Base-by-base conservation (phyloP, 2,888 invertebrate genomes). In the Abrostola tripartita region DNA sequence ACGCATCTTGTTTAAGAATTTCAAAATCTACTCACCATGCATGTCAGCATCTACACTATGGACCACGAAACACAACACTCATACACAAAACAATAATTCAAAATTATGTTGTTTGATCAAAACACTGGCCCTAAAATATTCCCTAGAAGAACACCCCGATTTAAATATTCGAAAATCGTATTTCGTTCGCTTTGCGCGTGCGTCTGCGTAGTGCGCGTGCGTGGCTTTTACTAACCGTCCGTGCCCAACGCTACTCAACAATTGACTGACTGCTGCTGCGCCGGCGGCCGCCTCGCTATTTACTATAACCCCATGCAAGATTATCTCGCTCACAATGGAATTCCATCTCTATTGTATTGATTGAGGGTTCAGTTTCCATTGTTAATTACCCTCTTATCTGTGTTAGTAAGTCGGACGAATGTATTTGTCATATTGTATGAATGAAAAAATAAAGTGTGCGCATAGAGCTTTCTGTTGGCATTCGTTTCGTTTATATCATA, bases 341-440 rank as follows among this genome's bases (percentile, higher is more conserved):
- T 75, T 62, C 61, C 62, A 68, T 82, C 87, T 76, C 62, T 90
- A 85, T 62, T 0, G 0, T 0, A 0, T 0, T 0, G 0, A 0
- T 0, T 0, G 73, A 82, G 61, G 65, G 77, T 69, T 56, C 5
- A 11, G 65, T 83, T 86, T 88, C 1, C 5, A 8, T 71, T 71
- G 65, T 6, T 11, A 5, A 1, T 11, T 2, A 5, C 9, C 54
- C 64, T 74, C 85, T 89, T 92, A 90, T 92, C 91, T 91, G 92
- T 92, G 89, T 92, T 92, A 88, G 93, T 92, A 89, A 92, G 87
- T 87, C 89, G 86, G 86, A 88, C 89, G 89, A 87, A 89, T 91
- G 93, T 92, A 92, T 93, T 91, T 90, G 92, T 93, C 91, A 90
- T 91, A 70, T 89, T 87, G 86, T 88, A 92, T 93, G 94, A 94